Evolutionary conservation across 2,888 invertebrate species (phyloP).

Genomic region (Ochropacha duplaris): DNA sequence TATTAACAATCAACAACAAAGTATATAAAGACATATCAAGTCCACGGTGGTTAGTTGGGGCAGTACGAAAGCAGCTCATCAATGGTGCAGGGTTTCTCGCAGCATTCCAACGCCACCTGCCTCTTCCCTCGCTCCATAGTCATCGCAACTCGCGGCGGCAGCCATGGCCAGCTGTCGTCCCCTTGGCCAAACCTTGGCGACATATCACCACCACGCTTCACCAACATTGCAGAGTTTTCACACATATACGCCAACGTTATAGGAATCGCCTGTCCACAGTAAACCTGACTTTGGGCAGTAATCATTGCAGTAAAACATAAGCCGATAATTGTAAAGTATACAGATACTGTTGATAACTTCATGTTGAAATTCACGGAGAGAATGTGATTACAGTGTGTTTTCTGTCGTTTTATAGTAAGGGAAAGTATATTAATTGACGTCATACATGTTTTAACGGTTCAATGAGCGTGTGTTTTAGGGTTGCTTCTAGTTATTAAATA

Average conservation of each 20-base stretch:
- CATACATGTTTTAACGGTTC: conserved; percentile 17
- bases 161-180: conserved; percentile 28
- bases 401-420: background rate
- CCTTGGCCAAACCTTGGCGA: background rate
- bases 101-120: conserved; percentile 25
- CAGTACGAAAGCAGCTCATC: background rate
- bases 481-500: too few species aligned
- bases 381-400: background rate
- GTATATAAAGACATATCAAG: background rate
- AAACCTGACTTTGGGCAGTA: too few species aligned
- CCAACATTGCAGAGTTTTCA: background rate
- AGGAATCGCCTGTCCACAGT: too few species aligned
- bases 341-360: background rate
- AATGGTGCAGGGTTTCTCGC: background rate
- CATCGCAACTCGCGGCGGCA: conserved; percentile 25
- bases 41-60: background rate
- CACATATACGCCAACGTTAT: background rate
- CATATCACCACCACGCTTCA: background rate
- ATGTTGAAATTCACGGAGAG: background rate
- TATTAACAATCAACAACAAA: background rate
- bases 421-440: conserved; percentile 20
- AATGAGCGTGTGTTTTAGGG: conserved; percentile 3
- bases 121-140: conserved; percentile 33
- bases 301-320: background rate
- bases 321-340: background rate